Evolutionary conservation across 2,797 vertebrate species (phyloP), one percentile per base, ranked within the genome.

Genomic region (Coluber constrictor): DNA sequence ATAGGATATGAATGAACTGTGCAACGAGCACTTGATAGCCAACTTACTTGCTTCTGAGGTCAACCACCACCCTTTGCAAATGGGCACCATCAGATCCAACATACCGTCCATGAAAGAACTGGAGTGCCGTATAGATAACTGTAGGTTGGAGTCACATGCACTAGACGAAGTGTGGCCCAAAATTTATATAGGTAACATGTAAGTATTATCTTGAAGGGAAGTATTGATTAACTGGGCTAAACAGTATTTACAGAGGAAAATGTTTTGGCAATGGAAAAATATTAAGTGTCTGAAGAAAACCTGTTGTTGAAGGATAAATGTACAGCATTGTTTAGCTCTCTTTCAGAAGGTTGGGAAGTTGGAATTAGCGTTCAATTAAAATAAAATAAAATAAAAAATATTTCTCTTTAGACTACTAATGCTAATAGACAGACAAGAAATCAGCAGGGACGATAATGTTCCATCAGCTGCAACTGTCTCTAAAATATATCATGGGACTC

Each of bases 121-220:
- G 95, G 97, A 98, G 96, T 98, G 94, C 95, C 96, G 98, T 97
- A 96, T 98, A 97, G 98, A 98, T 96, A 98, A 97, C 5, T 98
- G 98, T 95, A 97, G 97, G 91, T 94, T 98, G 61, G 97, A 97
- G 94, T 97, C 98, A 55, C 97, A 96, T 91, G 98, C 98, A 88
- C 94, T 98, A 74, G 98, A 98, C 61, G 98, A 98, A 96, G 98
- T 98, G 89, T 98, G 98, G 98, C 98, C 98, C 55, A 98, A 98
- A 93, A 96, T 98, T 94, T 98, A 94, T 97, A 97, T 98, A 93
- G 98, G 98, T 83, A 97, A 98, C 93, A 97, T 98, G 98, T 98
- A 98, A 98, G 98, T 98, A 97, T 93, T 95, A 92, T 55, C 79
- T 92, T 79, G 95, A 89, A 93, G 54, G 70, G 92, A 96, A 89